Conservation (phyloP, 1,140 invertebrate genomes). For the Aphis gossypii region DNA sequence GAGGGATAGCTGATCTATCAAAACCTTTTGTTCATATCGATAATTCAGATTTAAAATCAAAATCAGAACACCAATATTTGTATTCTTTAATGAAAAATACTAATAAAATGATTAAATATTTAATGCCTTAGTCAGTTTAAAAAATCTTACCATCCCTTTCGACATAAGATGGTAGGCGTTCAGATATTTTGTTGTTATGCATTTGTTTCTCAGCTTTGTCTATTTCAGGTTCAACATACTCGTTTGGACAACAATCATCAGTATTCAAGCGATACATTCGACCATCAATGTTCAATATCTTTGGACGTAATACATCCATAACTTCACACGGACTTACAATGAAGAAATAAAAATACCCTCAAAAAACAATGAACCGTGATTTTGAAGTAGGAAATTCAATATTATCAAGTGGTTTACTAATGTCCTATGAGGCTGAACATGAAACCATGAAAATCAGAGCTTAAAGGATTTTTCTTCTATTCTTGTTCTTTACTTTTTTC, state of each 20-base stretch:
- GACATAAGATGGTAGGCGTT: constrained; percentile 10
- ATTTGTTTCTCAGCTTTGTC: neutral
- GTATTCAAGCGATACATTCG: constrained; percentile 46
- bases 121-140: neutral
- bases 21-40: neutral
- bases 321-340: neutral
- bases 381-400: too few relatives aligned
- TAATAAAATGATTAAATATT: neutral
- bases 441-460: too few relatives aligned
- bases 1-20: neutral
- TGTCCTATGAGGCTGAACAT: too few relatives aligned
- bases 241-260: neutral
- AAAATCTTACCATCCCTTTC: constrained; percentile 32
- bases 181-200: neutral
- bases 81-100: neutral
- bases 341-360: neutral
- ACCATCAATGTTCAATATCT: neutral
- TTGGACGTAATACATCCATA: constrained; percentile 45
- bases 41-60: neutral
- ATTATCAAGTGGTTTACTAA: too few relatives aligned
- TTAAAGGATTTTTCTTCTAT: too few relatives aligned
- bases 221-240: neutral
- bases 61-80: neutral
- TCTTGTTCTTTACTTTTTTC: too few relatives aligned
- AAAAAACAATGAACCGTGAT: neutral